phyloP scores from a whole-genome alignment of 2,113 vertebrate genomes.

The Marmota monax region DNA sequence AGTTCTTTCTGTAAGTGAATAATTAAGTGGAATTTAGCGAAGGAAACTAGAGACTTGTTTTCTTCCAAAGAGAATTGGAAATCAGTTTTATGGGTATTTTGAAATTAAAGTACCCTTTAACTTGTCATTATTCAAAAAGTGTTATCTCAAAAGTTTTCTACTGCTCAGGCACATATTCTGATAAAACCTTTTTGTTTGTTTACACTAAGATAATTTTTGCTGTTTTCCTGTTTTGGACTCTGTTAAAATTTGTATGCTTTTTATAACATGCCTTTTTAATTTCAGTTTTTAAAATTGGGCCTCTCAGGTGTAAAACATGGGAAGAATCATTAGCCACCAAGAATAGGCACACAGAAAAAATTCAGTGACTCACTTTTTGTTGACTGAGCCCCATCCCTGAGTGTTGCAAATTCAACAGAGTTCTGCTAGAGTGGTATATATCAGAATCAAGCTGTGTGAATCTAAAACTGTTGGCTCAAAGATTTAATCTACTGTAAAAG shows the following conservation, averaged over 20 bases:
- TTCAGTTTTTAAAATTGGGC: conserved; percentile 43
- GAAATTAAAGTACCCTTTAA: conserved; percentile 38
- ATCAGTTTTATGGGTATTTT: background rate
- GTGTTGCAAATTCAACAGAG: background rate
- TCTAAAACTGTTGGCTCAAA: background rate
- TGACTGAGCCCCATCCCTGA: background rate
- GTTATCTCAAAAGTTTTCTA: conserved; percentile 4
- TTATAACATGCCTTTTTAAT: conserved; percentile 60
- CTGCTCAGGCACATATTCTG: conserved; percentile 47
- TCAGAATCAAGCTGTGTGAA: too few relatives aligned
- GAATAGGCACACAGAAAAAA: background rate
- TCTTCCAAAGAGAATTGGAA: conserved; percentile 65
- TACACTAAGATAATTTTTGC: conserved; percentile 75
- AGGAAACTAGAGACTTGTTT: background rate
- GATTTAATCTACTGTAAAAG: background rate
- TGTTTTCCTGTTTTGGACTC: conserved; percentile 85
- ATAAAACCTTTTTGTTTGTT: conserved; percentile 49
- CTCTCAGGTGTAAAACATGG: conserved; percentile 11
- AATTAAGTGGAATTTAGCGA: background rate
- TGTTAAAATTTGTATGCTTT: conserved; percentile 72
- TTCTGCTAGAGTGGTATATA: background rate
- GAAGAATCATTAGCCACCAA: background rate
- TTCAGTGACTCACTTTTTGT: background rate
- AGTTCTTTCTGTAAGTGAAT: conserved; percentile 18
- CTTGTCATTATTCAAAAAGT: background rate